These are phyloP conservation scores for Trogon melanurus DNA, from an alignment of 2,113 vertebrate genomes.

Conservation along the genomic window DNA sequence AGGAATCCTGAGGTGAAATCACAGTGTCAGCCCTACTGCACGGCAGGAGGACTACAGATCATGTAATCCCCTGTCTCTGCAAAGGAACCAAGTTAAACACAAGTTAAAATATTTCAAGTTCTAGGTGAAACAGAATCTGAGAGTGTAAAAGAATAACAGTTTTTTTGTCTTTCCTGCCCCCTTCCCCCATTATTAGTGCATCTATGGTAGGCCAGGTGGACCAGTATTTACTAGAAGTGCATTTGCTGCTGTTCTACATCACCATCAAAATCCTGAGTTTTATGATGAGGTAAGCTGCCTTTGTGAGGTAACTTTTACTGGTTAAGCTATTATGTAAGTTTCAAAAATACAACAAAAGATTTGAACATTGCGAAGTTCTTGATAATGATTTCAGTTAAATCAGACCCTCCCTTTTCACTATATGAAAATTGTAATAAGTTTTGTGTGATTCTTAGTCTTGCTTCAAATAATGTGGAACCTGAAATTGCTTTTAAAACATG, in stretches of 20 bases:
- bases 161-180: background rate
- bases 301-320: background rate
- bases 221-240: slow-evolving; percentile 89
- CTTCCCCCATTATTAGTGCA: slow-evolving; percentile 80
- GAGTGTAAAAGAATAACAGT: background rate
- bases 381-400: background rate
- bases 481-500: background rate
- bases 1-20: background rate
- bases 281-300: slow-evolving; percentile 91
- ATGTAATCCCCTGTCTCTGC: background rate
- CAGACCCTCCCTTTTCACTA: background rate
- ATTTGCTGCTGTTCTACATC: slow-evolving; percentile 91
- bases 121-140: background rate
- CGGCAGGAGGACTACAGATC: background rate
- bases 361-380: background rate
- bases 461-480: background rate
- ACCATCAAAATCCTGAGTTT: slow-evolving; percentile 97
- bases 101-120: background rate
- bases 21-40: background rate
- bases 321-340: background rate
- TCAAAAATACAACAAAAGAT: background rate
- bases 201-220: slow-evolving; percentile 94
- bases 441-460: background rate
- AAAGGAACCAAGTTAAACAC: background rate
- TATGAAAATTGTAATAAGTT: background rate